phyloP scores from a whole-genome alignment of 2,888 invertebrate species.

The Gisinianus flammeolus region DNA sequence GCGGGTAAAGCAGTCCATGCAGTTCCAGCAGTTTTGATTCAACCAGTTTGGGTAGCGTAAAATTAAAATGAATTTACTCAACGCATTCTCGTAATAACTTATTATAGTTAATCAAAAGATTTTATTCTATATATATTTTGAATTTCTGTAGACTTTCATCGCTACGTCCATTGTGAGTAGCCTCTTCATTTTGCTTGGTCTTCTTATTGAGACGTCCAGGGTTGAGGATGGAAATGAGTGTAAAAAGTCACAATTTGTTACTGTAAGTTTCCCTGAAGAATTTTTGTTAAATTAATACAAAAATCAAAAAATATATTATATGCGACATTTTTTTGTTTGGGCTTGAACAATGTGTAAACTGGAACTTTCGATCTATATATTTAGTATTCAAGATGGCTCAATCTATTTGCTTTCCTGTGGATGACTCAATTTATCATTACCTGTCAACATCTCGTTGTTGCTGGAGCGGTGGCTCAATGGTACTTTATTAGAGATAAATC shows the following conservation, averaged over 20 bases:
- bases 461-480: conserved; percentile 70
- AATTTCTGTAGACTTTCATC: conserved; percentile 25
- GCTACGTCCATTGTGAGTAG: conserved; percentile 1
- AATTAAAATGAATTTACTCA: background rate
- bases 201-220: background rate
- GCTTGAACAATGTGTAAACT: background rate
- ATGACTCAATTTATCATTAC: conserved; percentile 71
- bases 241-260: background rate
- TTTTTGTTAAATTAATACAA: background rate
- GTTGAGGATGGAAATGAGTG: background rate
- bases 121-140: background rate
- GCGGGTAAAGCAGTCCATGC: conserved; percentile 70
- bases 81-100: background rate
- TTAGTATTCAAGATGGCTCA: conserved; percentile 64
- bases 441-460: conserved; percentile 72
- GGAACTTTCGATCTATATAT: conserved; percentile 11
- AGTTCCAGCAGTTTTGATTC: conserved; percentile 69
- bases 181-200: background rate
- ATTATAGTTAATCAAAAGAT: too few species aligned
- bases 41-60: conserved; percentile 69
- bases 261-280: conserved; percentile 4
- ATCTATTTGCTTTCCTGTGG: conserved; percentile 70
- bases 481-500: conserved; percentile 69
- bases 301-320: too few species aligned
- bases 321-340: background rate